Evolutionary conservation across 1,140 invertebrate genomes (phyloP), one percentile per base, ranked within the genome.

Genomic region (Leptinotarsa defecta): DNA sequence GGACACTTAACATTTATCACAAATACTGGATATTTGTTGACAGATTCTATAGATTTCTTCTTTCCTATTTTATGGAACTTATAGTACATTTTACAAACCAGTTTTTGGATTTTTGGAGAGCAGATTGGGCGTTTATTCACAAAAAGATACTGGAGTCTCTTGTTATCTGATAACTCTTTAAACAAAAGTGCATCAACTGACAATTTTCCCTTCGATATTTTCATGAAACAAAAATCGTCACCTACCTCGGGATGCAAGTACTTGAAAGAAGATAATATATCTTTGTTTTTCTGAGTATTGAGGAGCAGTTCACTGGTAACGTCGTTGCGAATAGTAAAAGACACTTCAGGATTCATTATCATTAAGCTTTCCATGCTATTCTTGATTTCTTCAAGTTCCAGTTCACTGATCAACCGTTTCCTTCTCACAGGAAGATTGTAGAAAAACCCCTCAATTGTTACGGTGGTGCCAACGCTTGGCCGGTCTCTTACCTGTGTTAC

Each of bases 271-370:
- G 87, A 83, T 48, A 88, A 80, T 43, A 89, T 82, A 76, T 88
- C 85, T 76, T 83, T 84, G 69, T 86, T 86, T 84, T 90, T 90
- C 22, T 86, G 86, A 19, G 88, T 88, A 79, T 89, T 87, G 19
- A 91, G 84, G 48, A 91, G 75, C 20, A 90, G 86, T 76, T 87
- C 85, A 57, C 88, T 88, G 57, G 83, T 87, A 15, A 80, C 81
- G 83, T 92, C 90, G 86, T 92, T 89, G 80, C 90, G 85, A 49
- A 93, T 83, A 75, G 87, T 89, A 74, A 93, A 85, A 52, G 90
- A 91, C 19, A 88, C 84, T 73, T 86, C 81, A 52, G 87, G 88
- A 80, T 91, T 88, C 4, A 91, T 86, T 74, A 93, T 79, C 48
- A 88, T 86, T 72, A 92, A 81, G n/a, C 86, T 85, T 84, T 91